Evolutionary conservation across 2,888 invertebrate genomes (phyloP).

Genomic region (Melieria omissa): DNA sequence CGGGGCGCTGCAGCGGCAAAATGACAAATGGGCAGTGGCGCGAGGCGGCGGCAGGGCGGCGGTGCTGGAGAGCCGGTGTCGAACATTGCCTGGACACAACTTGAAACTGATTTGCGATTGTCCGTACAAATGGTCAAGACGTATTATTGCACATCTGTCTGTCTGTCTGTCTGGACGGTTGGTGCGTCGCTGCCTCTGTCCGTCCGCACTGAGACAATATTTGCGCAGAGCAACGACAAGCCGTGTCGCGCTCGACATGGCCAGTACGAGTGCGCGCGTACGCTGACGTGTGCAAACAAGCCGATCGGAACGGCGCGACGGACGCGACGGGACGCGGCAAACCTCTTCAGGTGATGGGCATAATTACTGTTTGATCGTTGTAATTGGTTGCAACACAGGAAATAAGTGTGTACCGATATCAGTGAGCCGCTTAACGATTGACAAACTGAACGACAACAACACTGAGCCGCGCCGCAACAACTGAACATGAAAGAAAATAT

Average conservation of each 20-base stretch:
- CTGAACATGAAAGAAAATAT: not conserved
- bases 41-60: not conserved
- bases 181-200: not conserved
- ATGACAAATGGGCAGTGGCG: slow-evolving; percentile 9
- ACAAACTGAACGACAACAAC: slow-evolving; percentile 30
- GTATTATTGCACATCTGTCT: slow-evolving; percentile 11
- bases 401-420: slow-evolving; percentile 28
- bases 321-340: not conserved
- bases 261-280: not conserved
- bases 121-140: too few species aligned
- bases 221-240: slow-evolving; percentile 8
- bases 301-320: not conserved
- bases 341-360: slow-evolving; percentile 32
- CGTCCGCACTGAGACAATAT: not conserved
- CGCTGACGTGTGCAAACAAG: not conserved
- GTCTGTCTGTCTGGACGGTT: slow-evolving; percentile 14
- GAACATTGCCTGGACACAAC: too few species aligned
- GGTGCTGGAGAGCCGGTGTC: not conserved
- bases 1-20: not conserved
- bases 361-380: slow-evolving; percentile 33
- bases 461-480: not conserved
- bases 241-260: not conserved
- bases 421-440: slow-evolving; percentile 30
- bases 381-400: slow-evolving; percentile 35
- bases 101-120: too few species aligned